Evolutionary conservation across 2,888 invertebrate genomes (phyloP).

Genomic region (Himalopsyche kuldschensis): DNA sequence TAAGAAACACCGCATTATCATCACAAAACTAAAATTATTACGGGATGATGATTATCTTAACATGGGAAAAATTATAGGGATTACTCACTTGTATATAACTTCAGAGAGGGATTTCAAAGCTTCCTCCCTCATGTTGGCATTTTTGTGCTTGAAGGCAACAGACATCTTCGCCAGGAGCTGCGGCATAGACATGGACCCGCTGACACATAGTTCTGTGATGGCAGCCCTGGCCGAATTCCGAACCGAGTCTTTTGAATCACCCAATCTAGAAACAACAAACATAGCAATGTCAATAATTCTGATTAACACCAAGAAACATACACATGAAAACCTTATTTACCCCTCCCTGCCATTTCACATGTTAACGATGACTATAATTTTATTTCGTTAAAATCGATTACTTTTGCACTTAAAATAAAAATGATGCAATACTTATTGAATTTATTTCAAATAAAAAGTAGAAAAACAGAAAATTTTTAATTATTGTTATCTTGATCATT

Average conservation of each 20-base stretch:
- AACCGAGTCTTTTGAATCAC: conserved; percentile 56
- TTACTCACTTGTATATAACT: conserved; percentile 76
- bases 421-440: too few species aligned
- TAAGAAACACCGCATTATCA: neutral
- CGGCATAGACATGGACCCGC: conserved; percentile 49
- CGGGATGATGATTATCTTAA: neutral
- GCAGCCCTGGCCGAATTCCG: conserved; percentile 51
- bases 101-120: conserved; percentile 80
- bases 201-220: conserved; percentile 47
- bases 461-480: too few species aligned
- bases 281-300: too few species aligned
- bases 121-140: conserved; percentile 90
- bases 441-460: too few species aligned
- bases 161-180: conserved; percentile 50
- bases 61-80: neutral
- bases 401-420: too few species aligned
- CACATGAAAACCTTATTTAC: too few species aligned
- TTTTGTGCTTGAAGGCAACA: conserved; percentile 80
- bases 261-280: conserved; percentile 45
- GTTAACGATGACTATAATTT: too few species aligned
- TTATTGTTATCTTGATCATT: too few species aligned
- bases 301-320: too few species aligned
- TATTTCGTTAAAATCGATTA: too few species aligned
- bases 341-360: too few species aligned
- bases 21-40: neutral